A percentile compares a stretch with the other conserved stretches of the same genome.
Evolutionary conservation across 2,888 invertebrate genomes (phyloP).

Genomic region (Drosophila hamatofila): DNA sequence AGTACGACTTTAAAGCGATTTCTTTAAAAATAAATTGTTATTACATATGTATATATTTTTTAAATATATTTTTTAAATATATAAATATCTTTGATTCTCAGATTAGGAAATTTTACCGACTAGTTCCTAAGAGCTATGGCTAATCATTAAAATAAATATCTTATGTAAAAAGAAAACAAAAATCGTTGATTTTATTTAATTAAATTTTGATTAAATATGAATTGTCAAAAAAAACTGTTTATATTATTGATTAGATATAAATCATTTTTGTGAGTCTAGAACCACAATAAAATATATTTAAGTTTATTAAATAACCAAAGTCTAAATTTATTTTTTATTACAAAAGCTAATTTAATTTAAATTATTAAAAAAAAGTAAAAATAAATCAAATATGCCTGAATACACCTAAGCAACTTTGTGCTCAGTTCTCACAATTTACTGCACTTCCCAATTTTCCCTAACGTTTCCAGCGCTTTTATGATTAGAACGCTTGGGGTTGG

Average conservation of each 20-base stretch:
- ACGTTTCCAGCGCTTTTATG: conserved; percentile 25
- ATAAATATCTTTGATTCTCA: not conserved
- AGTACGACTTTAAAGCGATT: not conserved
- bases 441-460: conserved; percentile 1
- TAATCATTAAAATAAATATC: too few relatives aligned
- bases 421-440: not conserved
- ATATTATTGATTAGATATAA: too few relatives aligned
- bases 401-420: not conserved
- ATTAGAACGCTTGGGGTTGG: conserved; percentile 36
- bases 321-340: too few relatives aligned
- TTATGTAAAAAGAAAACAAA: too few relatives aligned
- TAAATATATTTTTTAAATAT: not conserved
- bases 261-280: too few relatives aligned
- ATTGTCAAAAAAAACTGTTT: not conserved
- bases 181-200: too few relatives aligned
- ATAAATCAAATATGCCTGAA: not conserved
- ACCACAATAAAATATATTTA: too few relatives aligned
- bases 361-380: not conserved
- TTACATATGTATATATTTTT: not conserved
- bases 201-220: too few relatives aligned
- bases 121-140: too few relatives aligned
- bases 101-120: not conserved
- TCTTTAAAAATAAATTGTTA: not conserved
- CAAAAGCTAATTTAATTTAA: not conserved
- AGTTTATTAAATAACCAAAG: too few relatives aligned